Conservation (phyloP, 2,113 vertebrate genomes). For the Fulica atra region DNA sequence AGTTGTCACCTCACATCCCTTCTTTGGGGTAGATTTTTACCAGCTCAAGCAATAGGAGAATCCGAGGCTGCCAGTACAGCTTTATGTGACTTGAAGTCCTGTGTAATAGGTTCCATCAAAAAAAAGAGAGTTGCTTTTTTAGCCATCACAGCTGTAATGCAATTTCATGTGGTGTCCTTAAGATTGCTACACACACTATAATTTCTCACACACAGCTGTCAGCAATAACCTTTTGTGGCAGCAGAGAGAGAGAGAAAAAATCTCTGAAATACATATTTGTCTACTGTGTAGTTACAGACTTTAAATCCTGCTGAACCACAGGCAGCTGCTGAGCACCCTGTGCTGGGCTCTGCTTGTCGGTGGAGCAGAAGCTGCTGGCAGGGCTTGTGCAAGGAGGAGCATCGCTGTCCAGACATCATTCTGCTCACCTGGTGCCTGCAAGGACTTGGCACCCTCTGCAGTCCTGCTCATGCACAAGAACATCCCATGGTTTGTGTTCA, state of each 20-base stretch:
- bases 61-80: neutral
- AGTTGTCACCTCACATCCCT: neutral
- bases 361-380: neutral
- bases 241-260: neutral
- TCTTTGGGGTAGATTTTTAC: neutral
- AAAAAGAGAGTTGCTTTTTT: neutral
- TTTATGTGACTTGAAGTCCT: neutral
- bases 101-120: neutral
- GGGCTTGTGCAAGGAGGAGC: neutral
- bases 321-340: neutral
- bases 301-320: neutral
- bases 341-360: neutral
- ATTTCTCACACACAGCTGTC: neutral
- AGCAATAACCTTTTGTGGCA: conserved; percentile 37
- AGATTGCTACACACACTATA: neutral
- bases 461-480: neutral
- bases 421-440: neutral
- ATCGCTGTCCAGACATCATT: neutral
- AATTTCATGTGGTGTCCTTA: conserved; percentile 7
- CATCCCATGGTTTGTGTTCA: neutral
- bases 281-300: neutral
- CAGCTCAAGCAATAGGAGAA: neutral
- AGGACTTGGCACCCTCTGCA: neutral
- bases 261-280: neutral
- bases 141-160: neutral